Evolutionary conservation across 2,113 vertebrate genomes (phyloP), one percentile per base, ranked within the genome.

Genomic region (Pteruthius melanotis): DNA sequence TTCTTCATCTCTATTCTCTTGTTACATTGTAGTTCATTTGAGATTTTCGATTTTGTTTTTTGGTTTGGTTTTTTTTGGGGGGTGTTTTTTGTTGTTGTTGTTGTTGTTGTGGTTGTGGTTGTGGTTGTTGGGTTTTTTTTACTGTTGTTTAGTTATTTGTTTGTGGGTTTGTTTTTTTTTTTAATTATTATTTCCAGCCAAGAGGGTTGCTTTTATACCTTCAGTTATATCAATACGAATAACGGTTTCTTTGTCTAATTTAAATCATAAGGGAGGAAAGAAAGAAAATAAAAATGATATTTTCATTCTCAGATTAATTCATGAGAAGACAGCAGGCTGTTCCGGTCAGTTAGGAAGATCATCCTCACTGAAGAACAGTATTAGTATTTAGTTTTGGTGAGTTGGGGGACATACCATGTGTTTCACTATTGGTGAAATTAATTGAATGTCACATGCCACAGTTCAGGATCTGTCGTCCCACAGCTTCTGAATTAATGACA

Each of bases 1-100:
- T 75, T 71, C 4, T 76, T 5, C 10, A 37, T 4, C 4, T 66
- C 9, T 37, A 8, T 52, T n/a, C 5, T 70, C 37, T 52, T 59
- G 4, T 26, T 66, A 54, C 70, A 1, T 26, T 68, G 11, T 22
- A 21, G 20, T 3, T 18, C 0, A 0, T 74, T 76, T 54, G 61
- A 59, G 30, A 42, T 39, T 90, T 39, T 52, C n/a, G n/a, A n/a
- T n/a, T n/a, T n/a, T n/a, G n/a, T n/a, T n/a, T n/a, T n/a, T n/a
- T n/a, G n/a, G n/a, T n/a, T n/a, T n/a, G n/a, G n/a, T n/a, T n/a
- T n/a, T n/a, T n/a, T n/a, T n/a, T n/a, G n/a, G n/a, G n/a, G n/a
- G n/a, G n/a, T n/a, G n/a, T n/a, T n/a, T n/a, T n/a, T n/a, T n/a
- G n/a, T n/a, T n/a, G n/a, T n/a, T n/a, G n/a, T n/a, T n/a, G n/a